Evolutionary conservation across 2,113 vertebrate species (phyloP), one percentile per base, ranked within the genome.

Genomic region (Ondatra zibethicus): DNA sequence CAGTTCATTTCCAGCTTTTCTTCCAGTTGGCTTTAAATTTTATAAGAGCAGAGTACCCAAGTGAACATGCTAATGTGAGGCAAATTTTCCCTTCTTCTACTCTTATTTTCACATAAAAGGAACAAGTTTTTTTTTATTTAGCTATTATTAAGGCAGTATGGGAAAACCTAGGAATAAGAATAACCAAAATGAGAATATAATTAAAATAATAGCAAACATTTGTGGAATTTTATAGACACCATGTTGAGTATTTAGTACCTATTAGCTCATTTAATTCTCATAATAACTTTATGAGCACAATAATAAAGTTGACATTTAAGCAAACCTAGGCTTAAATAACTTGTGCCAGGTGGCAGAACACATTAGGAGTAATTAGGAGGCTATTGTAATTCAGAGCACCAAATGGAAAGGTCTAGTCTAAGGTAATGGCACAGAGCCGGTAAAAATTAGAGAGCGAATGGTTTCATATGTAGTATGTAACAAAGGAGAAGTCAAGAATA

Each of bases 1-100:
- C 82, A 52, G 39, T 45, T 50, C 82, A 25, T 42, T 91, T 80
- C 88, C 65, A 88, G 65, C 29, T 65, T 63, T 72, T 87, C 29
- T 84, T 84, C 45, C 8, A 86, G 70, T 90, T 91, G 81, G 93
- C 78, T 85, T 94, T 96, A 68, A 91, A 92, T 82, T 96, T 91
- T 75, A 17, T 36, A 72, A 33, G 68, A 89, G 16, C 63, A 89
- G 23, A 75, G 36, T 84, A 50, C 3, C 66, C 66, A 55, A 81
- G 39, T 96, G 85, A 95, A 50, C 27, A 78, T 76, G 70, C 47
- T 85, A 36, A 16, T 89, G 3, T 21, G 45, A 92, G 42, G 31
- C 47, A 93, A 66, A 82, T 1, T 90, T 90, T 88, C 4, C 14
- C 13, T 7, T 88, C 2, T 75, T 11, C 19, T 39, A 12, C 16